Percentiles rank a stretch among this genome's conserved stretches.
Evolutionary conservation across 2,797 vertebrate genomes (phyloP).

Genomic region (Streptopelia turtur): DNA sequence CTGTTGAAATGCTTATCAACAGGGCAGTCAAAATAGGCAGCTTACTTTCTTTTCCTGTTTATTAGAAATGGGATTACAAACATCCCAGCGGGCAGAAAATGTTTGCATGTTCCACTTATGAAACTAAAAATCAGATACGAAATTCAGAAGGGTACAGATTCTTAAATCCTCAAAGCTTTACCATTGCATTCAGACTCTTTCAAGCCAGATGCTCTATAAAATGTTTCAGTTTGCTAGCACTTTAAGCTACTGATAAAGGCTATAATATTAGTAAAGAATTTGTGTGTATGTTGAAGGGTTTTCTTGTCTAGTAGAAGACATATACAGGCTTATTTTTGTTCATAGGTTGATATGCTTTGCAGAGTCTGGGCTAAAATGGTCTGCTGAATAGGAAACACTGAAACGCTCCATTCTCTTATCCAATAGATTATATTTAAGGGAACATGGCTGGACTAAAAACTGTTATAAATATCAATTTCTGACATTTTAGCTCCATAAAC

Average conservation of each 20-base stretch:
- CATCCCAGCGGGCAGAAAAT: background rate
- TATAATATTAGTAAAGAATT: background rate
- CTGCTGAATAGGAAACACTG: background rate
- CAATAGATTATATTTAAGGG: background rate
- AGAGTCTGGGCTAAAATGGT: background rate
- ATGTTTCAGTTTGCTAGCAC: background rate
- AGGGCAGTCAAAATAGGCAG: background rate
- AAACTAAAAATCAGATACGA: slow-evolving; percentile 40
- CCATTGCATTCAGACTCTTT: background rate
- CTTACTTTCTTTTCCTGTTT: background rate
- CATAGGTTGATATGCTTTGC: background rate
- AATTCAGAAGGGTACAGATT: background rate
- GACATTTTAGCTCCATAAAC: background rate
- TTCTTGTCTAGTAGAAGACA: background rate
- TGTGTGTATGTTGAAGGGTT: background rate
- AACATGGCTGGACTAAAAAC: background rate
- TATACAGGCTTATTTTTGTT: background rate
- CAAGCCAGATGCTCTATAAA: background rate
- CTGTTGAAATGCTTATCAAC: slow-evolving; percentile 14
- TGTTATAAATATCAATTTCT: background rate
- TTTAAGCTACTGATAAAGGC: slow-evolving; percentile 1
- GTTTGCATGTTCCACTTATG: background rate
- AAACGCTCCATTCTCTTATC: background rate
- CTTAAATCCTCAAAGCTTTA: background rate
- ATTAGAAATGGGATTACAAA: slow-evolving; percentile 43